Conservation (phyloP, 1,140 invertebrate species). For the Sycophila sp. region DNA sequence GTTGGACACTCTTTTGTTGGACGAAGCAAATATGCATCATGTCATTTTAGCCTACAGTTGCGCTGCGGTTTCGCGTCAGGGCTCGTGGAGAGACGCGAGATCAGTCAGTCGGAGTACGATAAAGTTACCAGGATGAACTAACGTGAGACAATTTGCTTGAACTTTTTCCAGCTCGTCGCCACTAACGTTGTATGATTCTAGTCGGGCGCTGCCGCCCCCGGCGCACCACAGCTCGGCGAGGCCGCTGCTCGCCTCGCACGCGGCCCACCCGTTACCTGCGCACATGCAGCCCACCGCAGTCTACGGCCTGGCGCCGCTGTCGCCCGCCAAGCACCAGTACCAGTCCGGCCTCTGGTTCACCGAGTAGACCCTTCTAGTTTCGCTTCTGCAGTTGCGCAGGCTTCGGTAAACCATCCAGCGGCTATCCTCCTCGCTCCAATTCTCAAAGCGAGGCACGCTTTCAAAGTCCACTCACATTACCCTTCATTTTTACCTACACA, state of each 20-base stretch:
- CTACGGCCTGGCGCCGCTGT: slow-evolving; percentile 76
- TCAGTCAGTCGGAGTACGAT: no score
- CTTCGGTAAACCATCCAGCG: background rate
- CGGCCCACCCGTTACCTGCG: slow-evolving; percentile 83
- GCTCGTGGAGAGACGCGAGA: no score
- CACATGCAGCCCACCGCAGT: slow-evolving; percentile 81
- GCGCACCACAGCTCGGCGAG: slow-evolving; percentile 86
- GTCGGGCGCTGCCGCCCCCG: slow-evolving; percentile 81
- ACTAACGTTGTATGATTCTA: slow-evolving; percentile 69
- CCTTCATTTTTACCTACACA: background rate
- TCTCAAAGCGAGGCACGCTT: no score
- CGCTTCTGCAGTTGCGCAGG: no score
- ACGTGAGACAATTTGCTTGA: slow-evolving; percentile 48
- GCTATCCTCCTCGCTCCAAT: background rate
- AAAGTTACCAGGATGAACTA: no score
- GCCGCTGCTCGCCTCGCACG: slow-evolving; percentile 77
- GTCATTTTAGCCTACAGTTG: no score
- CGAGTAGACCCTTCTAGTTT: slow-evolving; percentile 62
- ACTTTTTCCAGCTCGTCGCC: slow-evolving; percentile 65
- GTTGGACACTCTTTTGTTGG: no score
- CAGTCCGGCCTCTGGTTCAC: slow-evolving; percentile 81
- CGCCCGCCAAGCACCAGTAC: slow-evolving; percentile 80
- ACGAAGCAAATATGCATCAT: no score
- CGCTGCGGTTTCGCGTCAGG: no score
- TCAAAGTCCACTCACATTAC: background rate